Evolutionary conservation across 2,888 invertebrate species (phyloP).

Genomic region (Stratiomys singularior): DNA sequence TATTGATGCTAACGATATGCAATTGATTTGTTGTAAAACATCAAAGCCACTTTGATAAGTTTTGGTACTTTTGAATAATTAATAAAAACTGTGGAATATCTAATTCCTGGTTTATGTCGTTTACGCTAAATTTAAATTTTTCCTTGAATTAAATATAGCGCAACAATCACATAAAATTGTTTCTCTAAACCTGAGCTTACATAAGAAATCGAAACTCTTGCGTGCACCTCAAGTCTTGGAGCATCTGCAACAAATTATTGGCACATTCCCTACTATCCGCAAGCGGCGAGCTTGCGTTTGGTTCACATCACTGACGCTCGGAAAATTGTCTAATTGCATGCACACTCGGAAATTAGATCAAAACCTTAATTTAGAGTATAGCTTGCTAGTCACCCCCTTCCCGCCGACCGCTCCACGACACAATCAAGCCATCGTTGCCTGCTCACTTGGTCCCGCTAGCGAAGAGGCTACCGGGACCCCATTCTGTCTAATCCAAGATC

Average conservation of each 20-base stretch:
- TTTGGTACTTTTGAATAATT: no score
- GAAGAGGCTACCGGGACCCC: no score
- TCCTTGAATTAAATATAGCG: not conserved
- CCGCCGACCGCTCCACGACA: no score
- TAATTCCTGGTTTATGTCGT: no score
- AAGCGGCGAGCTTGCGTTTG: not conserved
- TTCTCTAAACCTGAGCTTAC: conserved; percentile 5
- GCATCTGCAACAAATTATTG: conserved; percentile 25
- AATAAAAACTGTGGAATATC: no score
- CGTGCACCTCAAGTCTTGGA: not conserved
- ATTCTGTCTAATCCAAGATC: not conserved
- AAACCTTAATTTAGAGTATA: conserved; percentile 33
- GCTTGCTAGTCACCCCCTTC: conserved; percentile 10
- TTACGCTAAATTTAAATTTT: no score
- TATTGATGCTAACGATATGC: no score
- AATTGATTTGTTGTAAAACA: no score
- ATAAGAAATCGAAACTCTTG: no score
- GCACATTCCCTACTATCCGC: conserved; percentile 1
- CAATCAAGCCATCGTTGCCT: no score
- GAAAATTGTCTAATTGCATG: not conserved
- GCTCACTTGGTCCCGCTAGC: not conserved
- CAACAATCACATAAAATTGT: not conserved
- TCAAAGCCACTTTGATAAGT: no score
- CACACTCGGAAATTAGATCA: conserved; percentile 26
- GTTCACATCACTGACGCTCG: no score